Conservation (phyloP, 2,888 invertebrate species). For the Peribatodes rhomboidaria region DNA sequence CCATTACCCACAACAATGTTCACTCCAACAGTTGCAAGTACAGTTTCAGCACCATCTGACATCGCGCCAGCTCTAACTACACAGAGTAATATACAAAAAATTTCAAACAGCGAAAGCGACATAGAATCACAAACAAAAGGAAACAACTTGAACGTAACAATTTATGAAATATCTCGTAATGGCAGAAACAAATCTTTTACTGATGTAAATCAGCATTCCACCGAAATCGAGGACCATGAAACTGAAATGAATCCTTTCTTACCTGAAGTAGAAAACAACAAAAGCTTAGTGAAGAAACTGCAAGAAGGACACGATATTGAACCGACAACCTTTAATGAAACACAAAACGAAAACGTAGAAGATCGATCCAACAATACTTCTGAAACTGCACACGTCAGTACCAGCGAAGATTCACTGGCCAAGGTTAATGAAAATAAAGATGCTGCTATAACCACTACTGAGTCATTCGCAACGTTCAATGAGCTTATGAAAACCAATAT, state of each 20-base stretch:
- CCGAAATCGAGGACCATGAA: conserved; percentile 76
- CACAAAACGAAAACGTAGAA: conserved; percentile 76
- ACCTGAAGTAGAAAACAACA: conserved; percentile 88
- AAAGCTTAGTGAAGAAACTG: conserved; percentile 86
- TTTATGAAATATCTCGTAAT: conserved; percentile 77
- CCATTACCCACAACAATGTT: conserved; percentile 42
- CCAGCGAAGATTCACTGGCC: conserved; percentile 19
- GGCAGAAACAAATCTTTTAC: conserved; percentile 60
- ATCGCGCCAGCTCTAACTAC: neutral
- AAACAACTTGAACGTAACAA: conserved; percentile 76
- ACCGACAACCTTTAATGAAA: conserved; percentile 73
- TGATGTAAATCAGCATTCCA: conserved; percentile 59
- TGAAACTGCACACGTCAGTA: conserved; percentile 44
- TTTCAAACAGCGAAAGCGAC: conserved; percentile 38
- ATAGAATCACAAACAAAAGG: conserved; percentile 55
- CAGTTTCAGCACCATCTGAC: conserved; percentile 5
- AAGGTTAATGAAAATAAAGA: conserved; percentile 42
- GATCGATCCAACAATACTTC: conserved; percentile 59
- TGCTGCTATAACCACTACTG: conserved; percentile 45
- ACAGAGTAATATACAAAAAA: conserved; percentile 27
- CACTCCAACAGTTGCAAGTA: conserved; percentile 26
- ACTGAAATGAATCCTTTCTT: conserved; percentile 89
- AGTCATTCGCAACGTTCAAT: conserved; percentile 53
- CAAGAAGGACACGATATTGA: conserved; percentile 85
- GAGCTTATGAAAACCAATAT: conserved; percentile 55